Conservation (phyloP, 2,888 invertebrate genomes). For the Nomada goodeniana region DNA sequence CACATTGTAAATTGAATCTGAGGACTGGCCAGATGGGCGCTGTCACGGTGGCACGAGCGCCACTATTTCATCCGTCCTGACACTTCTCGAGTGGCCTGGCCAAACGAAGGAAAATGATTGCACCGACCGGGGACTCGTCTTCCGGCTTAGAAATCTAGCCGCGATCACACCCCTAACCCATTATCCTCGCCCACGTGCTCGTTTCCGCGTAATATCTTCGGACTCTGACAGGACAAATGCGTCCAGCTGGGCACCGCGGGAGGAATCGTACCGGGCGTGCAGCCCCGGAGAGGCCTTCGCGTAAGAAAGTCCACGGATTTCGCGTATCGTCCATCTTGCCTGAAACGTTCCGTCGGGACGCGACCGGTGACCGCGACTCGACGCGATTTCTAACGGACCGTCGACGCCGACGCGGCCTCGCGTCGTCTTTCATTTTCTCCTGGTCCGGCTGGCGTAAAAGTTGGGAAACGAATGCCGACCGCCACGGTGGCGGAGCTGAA, state of each 20-base stretch:
- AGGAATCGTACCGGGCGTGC: slow-evolving; percentile 37
- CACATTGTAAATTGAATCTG: slow-evolving; percentile 80
- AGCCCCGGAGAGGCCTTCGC: slow-evolving; percentile 9
- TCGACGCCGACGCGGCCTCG: neutral
- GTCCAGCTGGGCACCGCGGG: slow-evolving; percentile 64
- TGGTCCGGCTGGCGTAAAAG: neutral
- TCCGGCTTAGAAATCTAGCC: slow-evolving; percentile 73
- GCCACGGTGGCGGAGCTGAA: neutral
- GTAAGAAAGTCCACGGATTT: slow-evolving; percentile 41
- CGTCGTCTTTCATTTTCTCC: slow-evolving; percentile 13
- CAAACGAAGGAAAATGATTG: slow-evolving; percentile 76
- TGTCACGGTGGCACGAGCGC: slow-evolving; percentile 75
- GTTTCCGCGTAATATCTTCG: slow-evolving; percentile 67
- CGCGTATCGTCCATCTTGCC: slow-evolving; percentile 48
- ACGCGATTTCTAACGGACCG: slow-evolving; percentile 20
- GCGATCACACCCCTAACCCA: slow-evolving; percentile 73
- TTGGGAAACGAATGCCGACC: neutral
- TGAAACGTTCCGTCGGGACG: neutral
- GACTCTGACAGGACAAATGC: slow-evolving; percentile 65
- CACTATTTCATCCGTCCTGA: slow-evolving; percentile 76
- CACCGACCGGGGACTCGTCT: slow-evolving; percentile 64
- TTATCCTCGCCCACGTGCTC: slow-evolving; percentile 72
- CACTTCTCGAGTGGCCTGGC: slow-evolving; percentile 66
- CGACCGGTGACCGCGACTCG: neutral
- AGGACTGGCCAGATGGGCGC: slow-evolving; percentile 77